These are phyloP conservation scores for Heliconius melpomene DNA, from an alignment of 1,140 invertebrate species.

Conservation along the genomic window DNA sequence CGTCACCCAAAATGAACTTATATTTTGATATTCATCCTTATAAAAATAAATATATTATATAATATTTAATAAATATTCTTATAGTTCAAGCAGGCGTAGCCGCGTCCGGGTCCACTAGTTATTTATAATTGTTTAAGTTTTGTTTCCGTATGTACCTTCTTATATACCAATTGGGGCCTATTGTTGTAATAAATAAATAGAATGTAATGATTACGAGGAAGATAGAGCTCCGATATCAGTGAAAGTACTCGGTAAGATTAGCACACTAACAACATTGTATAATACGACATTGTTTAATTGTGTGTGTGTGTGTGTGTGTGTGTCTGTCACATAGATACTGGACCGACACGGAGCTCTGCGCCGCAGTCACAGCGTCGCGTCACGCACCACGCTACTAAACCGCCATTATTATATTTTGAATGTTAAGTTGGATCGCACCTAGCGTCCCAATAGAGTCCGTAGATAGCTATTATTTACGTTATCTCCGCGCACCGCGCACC, in stretches of 20 bases:
- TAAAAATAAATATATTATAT: no score
- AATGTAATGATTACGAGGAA: not conserved
- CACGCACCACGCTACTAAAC: not conserved
- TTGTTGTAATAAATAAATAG: not conserved
- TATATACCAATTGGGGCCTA: not conserved
- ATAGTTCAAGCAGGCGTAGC: no score
- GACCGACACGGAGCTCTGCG: not conserved
- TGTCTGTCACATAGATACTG: no score
- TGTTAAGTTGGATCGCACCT: not conserved
- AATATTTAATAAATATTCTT: no score
- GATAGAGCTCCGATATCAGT: not conserved
- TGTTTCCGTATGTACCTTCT: not conserved
- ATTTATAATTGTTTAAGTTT: no score
- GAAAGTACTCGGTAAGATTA: constrained; percentile 7
- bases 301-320: no score
- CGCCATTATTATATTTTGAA: not conserved
- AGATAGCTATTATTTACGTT: not conserved
- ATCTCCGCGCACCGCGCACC: not conserved
- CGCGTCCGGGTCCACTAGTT: no score
- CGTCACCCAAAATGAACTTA: no score
- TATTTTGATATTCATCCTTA: no score
- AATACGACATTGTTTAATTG: not conserved
- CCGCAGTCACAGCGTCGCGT: not conserved
- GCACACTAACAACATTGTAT: not conserved
- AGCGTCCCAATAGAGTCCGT: not conserved